Evolutionary conservation across 2,888 invertebrate genomes (phyloP), one percentile per base, ranked within the genome.

Genomic region (Charanyca ferruginea): DNA sequence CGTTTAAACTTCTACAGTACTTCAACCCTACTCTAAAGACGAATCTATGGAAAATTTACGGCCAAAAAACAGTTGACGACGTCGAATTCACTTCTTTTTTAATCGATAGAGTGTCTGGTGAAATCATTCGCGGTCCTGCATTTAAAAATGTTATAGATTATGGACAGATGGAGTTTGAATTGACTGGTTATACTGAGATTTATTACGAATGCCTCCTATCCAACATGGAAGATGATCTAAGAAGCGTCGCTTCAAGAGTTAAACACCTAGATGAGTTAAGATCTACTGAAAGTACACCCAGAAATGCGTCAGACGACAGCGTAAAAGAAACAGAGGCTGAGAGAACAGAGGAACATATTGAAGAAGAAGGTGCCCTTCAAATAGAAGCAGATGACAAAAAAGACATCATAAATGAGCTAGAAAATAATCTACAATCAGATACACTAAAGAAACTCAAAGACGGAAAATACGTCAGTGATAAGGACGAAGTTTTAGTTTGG

Each of bases 131-230:
- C 0, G 94, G 94, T 0, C 90, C 90, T 0, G 78, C 87, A 0
- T 94, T 94, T 60, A 94, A 93, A 79, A 95, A 95, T 71, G 87
- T 94, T 0, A 91, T 95, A 38, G 94, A 95, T 74, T 94, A 94
- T 53, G 84, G 85, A 11, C 91, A 91, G 67, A 94, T 94, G 87
- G 93, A 94, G 16, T 94, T 95, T 70, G 94, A 94, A 66, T 44
- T 94, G n/a, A 90, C 88, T 9, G 94, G 93, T 0, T 93, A 90
- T 48, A 91, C 89, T 0, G 94, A 94, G 72, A 93, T 94, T 45
- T 95, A 95, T 76, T 93, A 91, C 49, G 93, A 94, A 73, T 90
- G 89, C 52, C 83, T 93, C 4, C 63, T 93, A 2, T 89, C 90
- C 20, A 90, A 89, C 25, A 82, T 90, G 73, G 89, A 90, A 1